Evolutionary conservation across 2,888 invertebrate genomes (phyloP).

Genomic region (Cantharis rufa): DNA sequence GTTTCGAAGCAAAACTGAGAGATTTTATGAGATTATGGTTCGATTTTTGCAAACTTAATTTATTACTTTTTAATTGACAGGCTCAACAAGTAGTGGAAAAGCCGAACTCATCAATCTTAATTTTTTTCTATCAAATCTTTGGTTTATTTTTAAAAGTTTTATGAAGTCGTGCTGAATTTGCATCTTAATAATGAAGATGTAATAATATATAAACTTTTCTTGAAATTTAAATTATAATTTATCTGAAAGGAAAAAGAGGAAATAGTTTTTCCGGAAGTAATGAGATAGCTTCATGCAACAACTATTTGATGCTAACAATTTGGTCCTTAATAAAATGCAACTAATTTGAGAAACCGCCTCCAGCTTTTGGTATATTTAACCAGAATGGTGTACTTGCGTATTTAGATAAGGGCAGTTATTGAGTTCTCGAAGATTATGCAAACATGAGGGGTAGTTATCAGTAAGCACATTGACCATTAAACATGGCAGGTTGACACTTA

Average conservation of each 20-base stretch:
- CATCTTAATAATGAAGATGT: background rate
- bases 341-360: background rate
- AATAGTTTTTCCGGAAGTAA: background rate
- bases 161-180: background rate
- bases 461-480: constrained; percentile 1
- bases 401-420: constrained; percentile 3
- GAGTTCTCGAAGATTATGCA: constrained; percentile 5
- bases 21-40: background rate
- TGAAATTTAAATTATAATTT: background rate
- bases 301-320: background rate
- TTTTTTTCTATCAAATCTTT: background rate
- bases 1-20: no score
- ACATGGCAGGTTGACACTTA: background rate
- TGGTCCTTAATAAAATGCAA: background rate
- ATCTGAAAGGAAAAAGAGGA: no score
- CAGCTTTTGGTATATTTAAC: background rate
- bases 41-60: background rate
- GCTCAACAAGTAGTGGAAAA: background rate
- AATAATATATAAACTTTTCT: background rate
- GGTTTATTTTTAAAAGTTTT: background rate
- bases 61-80: background rate
- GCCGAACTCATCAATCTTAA: background rate
- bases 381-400: background rate
- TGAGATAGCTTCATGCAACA: background rate
- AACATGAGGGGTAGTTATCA: constrained; percentile 9